phyloP scores from a whole-genome alignment of 2,797 vertebrate species.

The Jordanella pulchra region DNA sequence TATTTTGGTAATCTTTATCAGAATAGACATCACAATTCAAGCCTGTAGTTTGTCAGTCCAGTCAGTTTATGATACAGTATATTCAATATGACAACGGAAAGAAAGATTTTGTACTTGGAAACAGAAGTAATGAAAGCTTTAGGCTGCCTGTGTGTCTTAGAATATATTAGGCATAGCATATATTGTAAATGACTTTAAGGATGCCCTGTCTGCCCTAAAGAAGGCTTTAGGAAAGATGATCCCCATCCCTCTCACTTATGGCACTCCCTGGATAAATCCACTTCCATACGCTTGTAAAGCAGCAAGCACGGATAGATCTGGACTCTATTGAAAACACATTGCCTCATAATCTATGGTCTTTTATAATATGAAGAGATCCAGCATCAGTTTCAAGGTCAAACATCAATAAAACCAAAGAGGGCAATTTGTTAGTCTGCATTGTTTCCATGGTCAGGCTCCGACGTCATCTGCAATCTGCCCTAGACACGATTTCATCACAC shows the following conservation, averaged over 20 bases:
- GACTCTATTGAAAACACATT: slow-evolving; percentile 75
- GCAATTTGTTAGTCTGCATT: slow-evolving; percentile 70
- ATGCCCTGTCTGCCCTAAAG: slow-evolving; percentile 59
- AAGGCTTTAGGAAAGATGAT: slow-evolving; percentile 65
- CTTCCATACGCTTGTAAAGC: slow-evolving; percentile 70
- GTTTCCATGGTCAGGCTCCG: slow-evolving; percentile 31
- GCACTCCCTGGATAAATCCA: slow-evolving; percentile 57
- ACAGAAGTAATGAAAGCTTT: slow-evolving; percentile 45
- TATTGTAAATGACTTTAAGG: slow-evolving; percentile 71
- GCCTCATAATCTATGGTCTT: slow-evolving; percentile 68
- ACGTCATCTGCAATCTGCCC: slow-evolving; percentile 57
- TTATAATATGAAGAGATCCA: slow-evolving; percentile 57
- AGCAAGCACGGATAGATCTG: slow-evolving; percentile 52
- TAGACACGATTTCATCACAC: slow-evolving; percentile 4
- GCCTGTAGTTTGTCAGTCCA: slow-evolving; percentile 40
- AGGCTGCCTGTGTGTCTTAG: slow-evolving; percentile 58
- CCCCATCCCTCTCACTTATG: slow-evolving; percentile 61
- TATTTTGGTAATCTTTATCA: slow-evolving; percentile 48
- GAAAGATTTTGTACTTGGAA: slow-evolving; percentile 61
- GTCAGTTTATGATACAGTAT: slow-evolving; percentile 30
- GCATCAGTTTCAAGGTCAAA: slow-evolving; percentile 71
- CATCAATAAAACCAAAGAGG: slow-evolving; percentile 74
- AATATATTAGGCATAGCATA: slow-evolving; percentile 45
- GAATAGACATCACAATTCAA: slow-evolving; percentile 22
- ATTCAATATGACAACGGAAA: slow-evolving; percentile 50